Base-by-base conservation (phyloP, 2,888 invertebrate genomes). In the Blastobasis adustella region DNA sequence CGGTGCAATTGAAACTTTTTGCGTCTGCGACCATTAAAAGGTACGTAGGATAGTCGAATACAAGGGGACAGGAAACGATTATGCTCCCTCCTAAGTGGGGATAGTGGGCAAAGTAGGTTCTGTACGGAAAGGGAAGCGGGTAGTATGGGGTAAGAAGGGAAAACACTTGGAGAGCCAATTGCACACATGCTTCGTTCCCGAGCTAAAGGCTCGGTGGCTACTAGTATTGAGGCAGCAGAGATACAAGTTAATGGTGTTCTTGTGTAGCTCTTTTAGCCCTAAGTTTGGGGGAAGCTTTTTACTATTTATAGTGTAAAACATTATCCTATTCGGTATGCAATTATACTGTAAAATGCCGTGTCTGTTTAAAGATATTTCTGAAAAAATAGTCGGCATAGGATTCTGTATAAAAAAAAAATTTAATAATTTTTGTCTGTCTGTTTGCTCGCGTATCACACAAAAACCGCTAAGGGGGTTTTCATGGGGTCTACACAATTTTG, bases 161-260 rank as follows among this genome's bases (percentile, higher is more conserved):
- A 73, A 76, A 72, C 71, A 73, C 71, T 79, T 71, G 71, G 71
- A 71, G 72, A 76, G 73, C 73, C 80, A 76, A 82, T 83, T 75
- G 76, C 72, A 76, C 78, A 81, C 71, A 74, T 83, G 82, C 67
- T 66, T 40, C 7, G 9, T 74, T 80, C 77, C 76, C 72, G 60
- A 60, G 60, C 58, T 71, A 71, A 66, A 67, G 65, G 66, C 66
- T 76, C 71, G 66, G 42, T 10, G 68, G 65, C 65, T 66, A 64
- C 65, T 66, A 64, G 58, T 40, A 40, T 8, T 6, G 40, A 8
- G 62, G 60, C 70, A 23, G 6, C 4, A 61, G 61, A 69, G 75
- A 77, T 10, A 42, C 1, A 42, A 23, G 9, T 10, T 80, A 80
- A 79, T 79, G 77, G 69, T 70, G 69, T 78, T 80, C 69, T 73